These are phyloP conservation scores for Hemaris fuciformis DNA, from an alignment of 2,888 invertebrate species.

Conservation along the genomic window DNA sequence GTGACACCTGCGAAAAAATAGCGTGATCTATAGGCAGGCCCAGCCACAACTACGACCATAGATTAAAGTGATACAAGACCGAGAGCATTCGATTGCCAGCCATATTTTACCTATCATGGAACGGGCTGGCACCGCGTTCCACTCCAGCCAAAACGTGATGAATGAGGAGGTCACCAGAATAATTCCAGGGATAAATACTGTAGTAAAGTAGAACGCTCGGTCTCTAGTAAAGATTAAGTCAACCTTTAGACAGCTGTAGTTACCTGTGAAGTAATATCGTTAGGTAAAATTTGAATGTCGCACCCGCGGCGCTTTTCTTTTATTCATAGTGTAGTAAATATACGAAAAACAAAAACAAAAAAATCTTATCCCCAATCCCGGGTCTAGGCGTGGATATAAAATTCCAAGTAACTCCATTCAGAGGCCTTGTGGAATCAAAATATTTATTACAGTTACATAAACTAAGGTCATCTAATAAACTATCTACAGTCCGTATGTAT, in stretches of 20 bases:
- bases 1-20: slow-evolving; percentile 63
- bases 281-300: slow-evolving; percentile 53
- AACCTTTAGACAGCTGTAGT: slow-evolving; percentile 94
- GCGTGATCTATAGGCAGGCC: slow-evolving; percentile 72
- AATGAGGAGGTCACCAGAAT: slow-evolving; percentile 92
- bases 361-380: slow-evolving; percentile 37
- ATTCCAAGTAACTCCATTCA: slow-evolving; percentile 81
- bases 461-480: slow-evolving; percentile 50
- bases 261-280: slow-evolving; percentile 84
- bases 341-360: slow-evolving; percentile 41
- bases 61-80: slow-evolving; percentile 63
- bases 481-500: slow-evolving; percentile 73
- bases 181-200: slow-evolving; percentile 94
- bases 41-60: slow-evolving; percentile 71
- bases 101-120: slow-evolving; percentile 91
- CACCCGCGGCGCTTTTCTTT: slow-evolving; percentile 26
- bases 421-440: slow-evolving; percentile 72
- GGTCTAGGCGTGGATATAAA: slow-evolving; percentile 47
- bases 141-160: slow-evolving; percentile 95
- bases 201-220: slow-evolving; percentile 94
- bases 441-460: slow-evolving; percentile 55
- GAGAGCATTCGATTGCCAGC: slow-evolving; percentile 65
- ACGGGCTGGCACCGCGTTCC: slow-evolving; percentile 94
- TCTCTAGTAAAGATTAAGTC: slow-evolving; percentile 93
- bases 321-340: slow-evolving; percentile 30